These are phyloP conservation scores for Nephrotoma guestfalica DNA, from an alignment of 2,888 invertebrate genomes.

Conservation along the genomic window DNA sequence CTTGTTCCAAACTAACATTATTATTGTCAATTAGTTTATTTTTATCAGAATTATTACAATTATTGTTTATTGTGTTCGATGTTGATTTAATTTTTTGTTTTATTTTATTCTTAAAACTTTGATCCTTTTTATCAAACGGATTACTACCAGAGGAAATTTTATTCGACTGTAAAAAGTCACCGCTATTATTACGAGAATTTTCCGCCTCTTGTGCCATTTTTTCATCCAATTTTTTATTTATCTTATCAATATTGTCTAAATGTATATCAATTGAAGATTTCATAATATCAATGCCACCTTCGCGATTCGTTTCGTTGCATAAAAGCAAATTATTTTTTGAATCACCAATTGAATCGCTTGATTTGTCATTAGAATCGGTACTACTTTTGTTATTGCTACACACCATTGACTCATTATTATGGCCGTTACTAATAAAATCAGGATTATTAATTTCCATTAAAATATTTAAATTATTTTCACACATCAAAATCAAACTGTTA, in stretches of 20 bases:
- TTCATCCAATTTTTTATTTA: constrained; percentile 27
- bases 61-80: neutral
- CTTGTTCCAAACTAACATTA: constrained; percentile 26
- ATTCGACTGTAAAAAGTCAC: neutral
- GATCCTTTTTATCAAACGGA: neutral
- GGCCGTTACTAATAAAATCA: neutral
- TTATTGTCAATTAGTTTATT: neutral
- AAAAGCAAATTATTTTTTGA: constrained; percentile 10
- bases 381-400: neutral
- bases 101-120: constrained; percentile 1
- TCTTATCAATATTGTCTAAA: constrained; percentile 28
- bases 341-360: neutral
- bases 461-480: constrained; percentile 7
- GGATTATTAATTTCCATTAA: constrained; percentile 3
- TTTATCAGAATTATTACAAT: neutral
- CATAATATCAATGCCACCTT: constrained; percentile 10
- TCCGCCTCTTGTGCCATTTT: constrained; percentile 21
- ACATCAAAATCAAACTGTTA: constrained; percentile 5
- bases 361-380: neutral
- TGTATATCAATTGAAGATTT: constrained; percentile 29
- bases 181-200: neutral
- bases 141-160: neutral
- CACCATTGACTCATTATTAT: neutral
- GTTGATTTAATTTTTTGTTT: neutral
- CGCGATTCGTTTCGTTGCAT: neutral